These are phyloP conservation scores for Ancistrus triradiatus DNA, from an alignment of 2,113 vertebrate genomes.

Conservation along the genomic window DNA sequence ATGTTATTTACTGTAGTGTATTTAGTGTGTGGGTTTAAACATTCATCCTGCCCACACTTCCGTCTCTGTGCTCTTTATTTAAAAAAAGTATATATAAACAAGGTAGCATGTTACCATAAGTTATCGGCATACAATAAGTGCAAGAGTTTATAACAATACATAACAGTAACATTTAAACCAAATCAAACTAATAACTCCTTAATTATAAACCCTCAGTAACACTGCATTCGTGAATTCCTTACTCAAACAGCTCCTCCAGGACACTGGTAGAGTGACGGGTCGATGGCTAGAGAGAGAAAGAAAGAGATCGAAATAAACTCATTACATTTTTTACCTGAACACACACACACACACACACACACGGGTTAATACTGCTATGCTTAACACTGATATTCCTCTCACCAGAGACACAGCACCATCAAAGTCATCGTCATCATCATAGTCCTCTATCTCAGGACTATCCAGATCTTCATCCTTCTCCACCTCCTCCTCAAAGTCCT, in stretches of 20 bases:
- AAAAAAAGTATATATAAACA: neutral
- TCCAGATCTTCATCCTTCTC: slow-evolving; percentile 41
- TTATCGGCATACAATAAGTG: neutral
- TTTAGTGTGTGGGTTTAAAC: too few species aligned
- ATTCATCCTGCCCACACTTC: too few species aligned
- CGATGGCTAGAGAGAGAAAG: slow-evolving; percentile 57
- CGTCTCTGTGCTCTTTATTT: neutral
- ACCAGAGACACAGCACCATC: slow-evolving; percentile 55
- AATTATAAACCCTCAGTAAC: neutral
- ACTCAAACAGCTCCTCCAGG: slow-evolving; percentile 71
- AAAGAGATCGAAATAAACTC: too few species aligned
- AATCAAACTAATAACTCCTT: neutral
- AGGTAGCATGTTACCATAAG: neutral
- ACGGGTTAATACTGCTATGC: neutral
- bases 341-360: too few species aligned
- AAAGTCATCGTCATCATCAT: slow-evolving; percentile 43
- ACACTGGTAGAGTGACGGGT: slow-evolving; percentile 53
- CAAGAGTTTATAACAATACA: neutral
- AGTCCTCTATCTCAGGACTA: slow-evolving; percentile 53
- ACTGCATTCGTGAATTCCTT: slow-evolving; percentile 12
- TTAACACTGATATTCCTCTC: slow-evolving; percentile 22
- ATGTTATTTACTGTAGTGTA: too few species aligned
- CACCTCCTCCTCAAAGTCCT: slow-evolving; percentile 33
- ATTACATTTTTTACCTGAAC: too few species aligned
- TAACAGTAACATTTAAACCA: neutral